These are phyloP conservation scores for Meloidogyne hapla DNA, from an alignment of 1,140 invertebrate species.

Conservation along the genomic window DNA sequence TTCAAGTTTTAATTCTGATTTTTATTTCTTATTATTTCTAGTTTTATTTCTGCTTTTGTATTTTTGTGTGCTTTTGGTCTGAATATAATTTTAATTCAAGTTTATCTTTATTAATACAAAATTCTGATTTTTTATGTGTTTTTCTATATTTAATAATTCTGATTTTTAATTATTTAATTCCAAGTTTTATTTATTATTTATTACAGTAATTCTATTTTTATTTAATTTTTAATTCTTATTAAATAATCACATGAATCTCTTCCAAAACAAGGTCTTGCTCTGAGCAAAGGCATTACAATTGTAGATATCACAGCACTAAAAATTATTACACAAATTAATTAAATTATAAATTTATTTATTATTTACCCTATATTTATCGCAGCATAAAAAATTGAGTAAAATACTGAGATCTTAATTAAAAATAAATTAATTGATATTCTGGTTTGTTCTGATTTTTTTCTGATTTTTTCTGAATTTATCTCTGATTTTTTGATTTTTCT, in stretches of 20 bases:
- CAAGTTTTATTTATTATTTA: slow-evolving; percentile 66
- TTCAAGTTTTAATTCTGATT: not conserved
- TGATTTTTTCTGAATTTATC: too few species aligned
- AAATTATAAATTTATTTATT: slow-evolving; percentile 2
- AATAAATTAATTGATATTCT: not conserved
- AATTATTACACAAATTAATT: slow-evolving; percentile 6
- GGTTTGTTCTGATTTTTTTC: too few species aligned
- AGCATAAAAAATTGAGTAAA: slow-evolving; percentile 36
- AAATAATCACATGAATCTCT: slow-evolving; percentile 65
- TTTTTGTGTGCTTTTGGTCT: not conserved
- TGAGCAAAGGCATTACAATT: slow-evolving; percentile 22
- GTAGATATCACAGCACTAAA: slow-evolving; percentile 26
- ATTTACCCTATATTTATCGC: slow-evolving; percentile 24
- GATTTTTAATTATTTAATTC: not conserved
- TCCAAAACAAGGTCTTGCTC: slow-evolving; percentile 78
- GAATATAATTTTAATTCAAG: not conserved
- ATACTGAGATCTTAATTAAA: slow-evolving; percentile 22
- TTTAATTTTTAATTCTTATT: not conserved
- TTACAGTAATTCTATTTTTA: not conserved
- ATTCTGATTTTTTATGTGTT: not conserved
- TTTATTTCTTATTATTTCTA: too few species aligned
- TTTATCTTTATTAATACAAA: not conserved
- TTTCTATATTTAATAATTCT: not conserved
- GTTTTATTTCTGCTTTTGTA: too few species aligned
- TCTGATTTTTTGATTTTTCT: too few species aligned